Evolutionary conservation across 2,113 vertebrate species (phyloP).

Genomic region (Chamaea fasciata): DNA sequence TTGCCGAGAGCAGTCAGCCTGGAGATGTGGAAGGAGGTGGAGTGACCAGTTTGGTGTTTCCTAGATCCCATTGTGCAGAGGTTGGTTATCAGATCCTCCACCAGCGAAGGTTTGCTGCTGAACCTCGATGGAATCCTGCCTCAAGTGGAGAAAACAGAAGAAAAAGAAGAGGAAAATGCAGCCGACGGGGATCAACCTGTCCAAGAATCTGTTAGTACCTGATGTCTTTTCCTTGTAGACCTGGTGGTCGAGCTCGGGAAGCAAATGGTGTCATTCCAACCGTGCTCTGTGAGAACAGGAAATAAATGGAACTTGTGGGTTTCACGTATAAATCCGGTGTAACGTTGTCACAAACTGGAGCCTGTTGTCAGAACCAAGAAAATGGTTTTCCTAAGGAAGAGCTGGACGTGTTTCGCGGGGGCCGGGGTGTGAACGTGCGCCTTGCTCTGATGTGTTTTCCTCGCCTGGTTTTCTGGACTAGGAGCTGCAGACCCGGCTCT

Average conservation of each 20-base stretch:
- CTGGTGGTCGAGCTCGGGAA: neutral
- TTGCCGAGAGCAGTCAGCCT: neutral
- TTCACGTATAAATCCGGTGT: neutral
- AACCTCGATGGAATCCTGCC: slow-evolving; percentile 72
- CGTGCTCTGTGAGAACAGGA: neutral
- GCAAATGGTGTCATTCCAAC: neutral
- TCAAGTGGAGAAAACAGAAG: neutral
- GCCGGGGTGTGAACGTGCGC: rapidly evolving
- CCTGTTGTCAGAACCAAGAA: neutral
- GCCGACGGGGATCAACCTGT: neutral
- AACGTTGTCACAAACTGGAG: neutral
- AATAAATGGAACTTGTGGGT: neutral
- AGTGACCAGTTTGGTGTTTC: neutral
- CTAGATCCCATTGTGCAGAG: slow-evolving; percentile 82
- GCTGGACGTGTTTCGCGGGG: rapidly evolving
- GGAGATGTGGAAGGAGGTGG: neutral
- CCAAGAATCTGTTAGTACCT: neutral
- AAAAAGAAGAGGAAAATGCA: neutral
- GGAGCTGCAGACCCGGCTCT: neutral
- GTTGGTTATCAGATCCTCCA: slow-evolving; percentile 76
- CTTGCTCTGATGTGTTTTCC: neutral
- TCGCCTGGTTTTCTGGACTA: neutral
- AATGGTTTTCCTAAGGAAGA: neutral
- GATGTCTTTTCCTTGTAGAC: neutral
- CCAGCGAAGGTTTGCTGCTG: slow-evolving; percentile 84